Evolutionary conservation across 2,113 vertebrate species (phyloP).

Genomic region (Clarias gariepinus): DNA sequence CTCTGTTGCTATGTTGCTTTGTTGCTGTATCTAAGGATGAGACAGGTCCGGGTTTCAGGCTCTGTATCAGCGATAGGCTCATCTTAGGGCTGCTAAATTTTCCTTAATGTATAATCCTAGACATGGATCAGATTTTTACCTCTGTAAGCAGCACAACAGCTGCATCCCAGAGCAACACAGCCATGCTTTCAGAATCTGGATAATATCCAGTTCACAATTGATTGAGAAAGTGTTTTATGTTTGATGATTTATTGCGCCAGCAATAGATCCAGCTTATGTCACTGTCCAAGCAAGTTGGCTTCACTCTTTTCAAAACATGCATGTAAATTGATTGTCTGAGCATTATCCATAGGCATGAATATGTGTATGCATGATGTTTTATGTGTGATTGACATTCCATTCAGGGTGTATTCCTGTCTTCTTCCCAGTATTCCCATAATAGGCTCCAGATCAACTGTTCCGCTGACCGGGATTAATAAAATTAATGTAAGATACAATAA

Average conservation of each 20-base stretch:
- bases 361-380: background rate
- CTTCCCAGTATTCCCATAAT: background rate
- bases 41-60: constrained; percentile 54
- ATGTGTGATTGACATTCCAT: background rate
- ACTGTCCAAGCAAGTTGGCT: background rate
- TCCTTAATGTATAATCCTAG: constrained; percentile 54
- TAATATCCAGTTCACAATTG: constrained; percentile 2
- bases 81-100: constrained; percentile 60
- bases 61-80: constrained; percentile 51
- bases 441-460: background rate
- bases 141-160: constrained; percentile 56
- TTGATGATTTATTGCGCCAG: background rate
- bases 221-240: background rate
- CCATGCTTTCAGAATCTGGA: constrained; percentile 37
- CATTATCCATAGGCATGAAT: background rate
- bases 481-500: background rate
- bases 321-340: background rate
- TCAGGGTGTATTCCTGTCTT: background rate
- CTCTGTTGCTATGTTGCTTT: constrained; percentile 72
- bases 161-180: constrained; percentile 36
- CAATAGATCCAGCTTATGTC: too few relatives aligned
- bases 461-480: background rate
- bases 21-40: constrained; percentile 64
- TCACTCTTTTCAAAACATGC: background rate
- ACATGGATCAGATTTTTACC: constrained; percentile 51